Base-by-base conservation (phyloP, 92 coral and sea anemone genomes). In the Isaurus tuberculatus region DNA sequence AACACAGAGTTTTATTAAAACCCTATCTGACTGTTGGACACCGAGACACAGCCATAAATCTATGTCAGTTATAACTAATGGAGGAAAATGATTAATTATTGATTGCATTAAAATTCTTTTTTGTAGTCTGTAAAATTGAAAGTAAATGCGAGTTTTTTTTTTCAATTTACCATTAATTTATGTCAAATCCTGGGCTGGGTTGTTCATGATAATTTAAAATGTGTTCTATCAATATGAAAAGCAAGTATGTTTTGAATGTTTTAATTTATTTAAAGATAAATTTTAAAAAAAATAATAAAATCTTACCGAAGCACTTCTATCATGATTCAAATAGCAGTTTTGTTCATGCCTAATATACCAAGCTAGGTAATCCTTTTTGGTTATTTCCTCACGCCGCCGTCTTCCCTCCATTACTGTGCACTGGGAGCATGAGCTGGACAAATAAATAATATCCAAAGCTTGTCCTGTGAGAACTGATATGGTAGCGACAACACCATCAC, bases 221-320 rank as follows among this genome's bases (percentile, higher is more conserved):
- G 58, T 49, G 58, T 49, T 49, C 58, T 49, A 49, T 49, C 58
- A 49, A 49, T 49, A 49, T 49, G 58, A 49, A 49, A 49, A 5
- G 58, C 58, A 49, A 49, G 58, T 49, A 49, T 49, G 58, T 49
- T 49, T 46, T 46, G 55, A 46, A 46, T 46, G 15, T 46, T 46
- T 46, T 46, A 46, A 46, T 46, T 46, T 46, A 40, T 46, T 46
- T 46, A 46, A 46, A 46, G 55, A 46, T 46, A 46, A 46, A 46
- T 46, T 46, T 4, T 4, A 46, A 46, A 46, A 46, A 4, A 46
- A 46, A 49, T 25, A 31, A 75, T 40, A 40, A 61, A 25, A 81
- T 80, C 71, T 73, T 80, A 87, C 83, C 86, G 85, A 77, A 19
- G 86, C 73, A 61, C 78, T 81, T 19, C 79, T 78, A 40, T 87